phyloP scores from a whole-genome alignment of 1,140 invertebrate species.

The Lordiphosa clarofinis region DNA sequence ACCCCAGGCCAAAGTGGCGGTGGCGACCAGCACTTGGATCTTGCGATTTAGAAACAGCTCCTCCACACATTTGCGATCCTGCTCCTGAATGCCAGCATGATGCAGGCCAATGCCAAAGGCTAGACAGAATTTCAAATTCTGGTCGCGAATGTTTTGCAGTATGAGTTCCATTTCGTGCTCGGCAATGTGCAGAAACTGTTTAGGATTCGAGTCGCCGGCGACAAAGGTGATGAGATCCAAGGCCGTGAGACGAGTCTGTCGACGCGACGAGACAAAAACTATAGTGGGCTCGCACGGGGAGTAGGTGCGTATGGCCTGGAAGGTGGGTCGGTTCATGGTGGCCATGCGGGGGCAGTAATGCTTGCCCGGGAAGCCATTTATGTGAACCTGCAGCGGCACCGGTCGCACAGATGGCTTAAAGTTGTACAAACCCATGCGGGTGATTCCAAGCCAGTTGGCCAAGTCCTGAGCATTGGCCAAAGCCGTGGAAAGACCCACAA shows the following conservation, averaged over 20 bases:
- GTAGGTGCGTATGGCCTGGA: constrained; percentile 95
- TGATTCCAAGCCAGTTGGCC: constrained; percentile 97
- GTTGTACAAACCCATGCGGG: constrained; percentile 96
- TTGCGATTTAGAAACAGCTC: constrained; percentile 98
- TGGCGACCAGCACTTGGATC: constrained; percentile 98
- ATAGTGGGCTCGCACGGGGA: constrained; percentile 94
- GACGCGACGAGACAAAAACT: constrained; percentile 98
- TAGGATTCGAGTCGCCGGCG: constrained; percentile 94
- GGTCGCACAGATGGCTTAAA: constrained; percentile 98
- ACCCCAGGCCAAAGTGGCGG: constrained; percentile 98
- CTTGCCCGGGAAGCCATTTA: constrained; percentile 90
- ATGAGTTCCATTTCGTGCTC: constrained; percentile 91
- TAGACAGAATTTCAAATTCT: constrained; percentile 95
- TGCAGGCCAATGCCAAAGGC: constrained; percentile 99
- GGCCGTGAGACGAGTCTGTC: constrained; percentile 98
- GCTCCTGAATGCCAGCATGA: constrained; percentile 96
- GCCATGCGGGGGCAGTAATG: constrained; percentile 99
- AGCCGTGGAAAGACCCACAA: constrained; percentile 98
- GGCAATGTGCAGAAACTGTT: constrained; percentile 95
- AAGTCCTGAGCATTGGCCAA: constrained; percentile 98
- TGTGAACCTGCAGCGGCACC: constrained; percentile 97
- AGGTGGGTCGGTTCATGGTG: constrained; percentile 99
- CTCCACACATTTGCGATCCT: constrained; percentile 94
- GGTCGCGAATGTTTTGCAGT: constrained; percentile 89
- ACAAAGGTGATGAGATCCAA: constrained; percentile 97